phyloP scores from a whole-genome alignment of 1,140 invertebrate species.

The Temnothorax longispinosus region DNA sequence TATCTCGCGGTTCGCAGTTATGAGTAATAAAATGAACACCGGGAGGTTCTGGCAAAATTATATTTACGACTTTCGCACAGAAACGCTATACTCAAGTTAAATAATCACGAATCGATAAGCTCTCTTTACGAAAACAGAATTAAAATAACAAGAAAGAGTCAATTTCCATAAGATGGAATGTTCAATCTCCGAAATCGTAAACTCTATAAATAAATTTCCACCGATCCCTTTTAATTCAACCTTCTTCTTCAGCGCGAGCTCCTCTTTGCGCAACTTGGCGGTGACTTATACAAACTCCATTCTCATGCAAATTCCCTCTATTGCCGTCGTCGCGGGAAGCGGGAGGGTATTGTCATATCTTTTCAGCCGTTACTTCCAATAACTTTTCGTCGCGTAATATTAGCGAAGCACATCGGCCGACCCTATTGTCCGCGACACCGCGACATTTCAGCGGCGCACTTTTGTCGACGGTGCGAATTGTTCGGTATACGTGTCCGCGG shows the following conservation, averaged over 20 bases:
- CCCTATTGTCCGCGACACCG: conserved; percentile 44
- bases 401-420: neutral
- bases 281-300: conserved; percentile 11
- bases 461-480: conserved; percentile 70
- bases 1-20: neutral
- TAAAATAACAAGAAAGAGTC: neutral
- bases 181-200: neutral
- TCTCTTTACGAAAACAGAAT: neutral
- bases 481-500: conserved; percentile 71
- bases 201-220: neutral
- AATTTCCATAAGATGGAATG: neutral
- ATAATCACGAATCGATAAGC: neutral
- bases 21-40: neutral
- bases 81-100: neutral
- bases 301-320: conserved; percentile 28
- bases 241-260: neutral
- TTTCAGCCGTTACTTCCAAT: conserved; percentile 6
- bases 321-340: neutral
- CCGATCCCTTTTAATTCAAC: neutral
- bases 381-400: conserved; percentile 27
- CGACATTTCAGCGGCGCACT: conserved; percentile 62
- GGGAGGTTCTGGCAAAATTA: neutral
- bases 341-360: neutral
- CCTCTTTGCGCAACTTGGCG: neutral
- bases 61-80: neutral